These are phyloP conservation scores for Ibidorhyncha struthersii DNA, from an alignment of 2,113 vertebrate species.

Conservation along the genomic window DNA sequence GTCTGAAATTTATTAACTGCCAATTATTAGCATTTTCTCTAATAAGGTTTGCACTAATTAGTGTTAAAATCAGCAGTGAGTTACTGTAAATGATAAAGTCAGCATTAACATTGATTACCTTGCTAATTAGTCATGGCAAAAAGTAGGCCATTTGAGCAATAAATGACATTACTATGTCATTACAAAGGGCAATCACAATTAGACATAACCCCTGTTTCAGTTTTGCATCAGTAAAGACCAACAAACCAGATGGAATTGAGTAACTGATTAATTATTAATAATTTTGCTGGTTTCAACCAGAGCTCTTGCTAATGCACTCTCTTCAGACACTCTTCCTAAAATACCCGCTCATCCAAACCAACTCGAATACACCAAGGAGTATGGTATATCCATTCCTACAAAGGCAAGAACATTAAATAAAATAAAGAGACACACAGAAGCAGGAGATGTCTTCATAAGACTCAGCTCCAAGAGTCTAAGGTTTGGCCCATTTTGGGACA, in stretches of 20 bases:
- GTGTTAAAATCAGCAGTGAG: slow-evolving; percentile 7
- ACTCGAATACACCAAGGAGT: not conserved
- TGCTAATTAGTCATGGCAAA: slow-evolving; percentile 50
- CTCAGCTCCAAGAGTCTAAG: not conserved
- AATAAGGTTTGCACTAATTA: slow-evolving; percentile 55
- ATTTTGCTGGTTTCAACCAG: not conserved
- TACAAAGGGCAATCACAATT: slow-evolving; percentile 15
- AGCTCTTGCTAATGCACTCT: not conserved
- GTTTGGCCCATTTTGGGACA: not conserved
- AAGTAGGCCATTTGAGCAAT: slow-evolving; percentile 53
- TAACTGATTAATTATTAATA: not conserved
- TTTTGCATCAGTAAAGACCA: not conserved
- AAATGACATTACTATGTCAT: slow-evolving; percentile 31
- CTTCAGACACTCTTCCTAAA: not conserved
- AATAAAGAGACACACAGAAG: not conserved
- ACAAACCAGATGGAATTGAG: not conserved
- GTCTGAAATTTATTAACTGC: slow-evolving; percentile 7
- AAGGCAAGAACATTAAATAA: not conserved
- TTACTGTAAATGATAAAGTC: slow-evolving; percentile 60
- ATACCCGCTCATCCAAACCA: not conserved
- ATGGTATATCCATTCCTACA: not conserved
- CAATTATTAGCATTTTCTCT: slow-evolving; percentile 41
- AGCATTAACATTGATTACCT: slow-evolving; percentile 54
- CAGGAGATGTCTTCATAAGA: not conserved
- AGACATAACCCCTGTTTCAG: not conserved